Evolutionary conservation across 2,888 invertebrate species (phyloP).

Genomic region (Oxystoma pomonae): DNA sequence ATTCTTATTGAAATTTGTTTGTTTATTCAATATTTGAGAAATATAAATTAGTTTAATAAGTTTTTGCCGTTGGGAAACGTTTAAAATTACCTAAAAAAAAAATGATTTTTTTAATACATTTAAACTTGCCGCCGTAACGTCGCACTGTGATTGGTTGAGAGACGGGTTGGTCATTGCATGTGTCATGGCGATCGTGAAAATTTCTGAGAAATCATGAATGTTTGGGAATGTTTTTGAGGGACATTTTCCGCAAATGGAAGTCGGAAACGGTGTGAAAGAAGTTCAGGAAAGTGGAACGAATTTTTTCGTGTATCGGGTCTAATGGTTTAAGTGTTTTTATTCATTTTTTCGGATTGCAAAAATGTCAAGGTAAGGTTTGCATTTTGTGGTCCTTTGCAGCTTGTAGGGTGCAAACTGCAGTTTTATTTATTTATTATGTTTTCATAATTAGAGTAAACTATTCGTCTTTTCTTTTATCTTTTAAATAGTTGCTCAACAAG

Average conservation of each 20-base stretch:
- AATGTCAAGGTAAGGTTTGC: slow-evolving; percentile 24
- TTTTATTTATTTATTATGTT: slow-evolving; percentile 1
- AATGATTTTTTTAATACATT: too few relatives aligned
- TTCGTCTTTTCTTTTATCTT: too few relatives aligned
- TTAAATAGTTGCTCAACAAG: too few relatives aligned
- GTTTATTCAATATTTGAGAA: too few relatives aligned
- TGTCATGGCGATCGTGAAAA: slow-evolving; percentile 20
- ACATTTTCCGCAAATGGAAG: slow-evolving; percentile 19
- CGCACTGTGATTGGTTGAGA: slow-evolving; percentile 15
- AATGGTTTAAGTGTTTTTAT: slow-evolving; percentile 18
- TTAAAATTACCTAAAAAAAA: too few relatives aligned
- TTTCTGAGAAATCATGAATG: slow-evolving; percentile 12
- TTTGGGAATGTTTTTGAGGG: slow-evolving; percentile 14
- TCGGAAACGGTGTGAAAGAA: slow-evolving; percentile 5
- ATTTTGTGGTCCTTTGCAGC: slow-evolving; percentile 9
- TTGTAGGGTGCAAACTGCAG: slow-evolving; percentile 9
- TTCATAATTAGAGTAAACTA: too few relatives aligned
- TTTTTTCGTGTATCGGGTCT: slow-evolving; percentile 11
- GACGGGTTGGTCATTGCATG: slow-evolving; percentile 23
- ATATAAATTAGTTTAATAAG: too few relatives aligned
- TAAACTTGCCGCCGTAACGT: slow-evolving; percentile 14
- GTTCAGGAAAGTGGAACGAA: slow-evolving; percentile 11
- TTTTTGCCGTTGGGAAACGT: too few relatives aligned
- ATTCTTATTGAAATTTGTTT: too few relatives aligned
- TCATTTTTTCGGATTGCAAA: slow-evolving; percentile 14